Conservation (phyloP, 2,797 vertebrate genomes). For the Phaenicophaeus curvirostris region DNA sequence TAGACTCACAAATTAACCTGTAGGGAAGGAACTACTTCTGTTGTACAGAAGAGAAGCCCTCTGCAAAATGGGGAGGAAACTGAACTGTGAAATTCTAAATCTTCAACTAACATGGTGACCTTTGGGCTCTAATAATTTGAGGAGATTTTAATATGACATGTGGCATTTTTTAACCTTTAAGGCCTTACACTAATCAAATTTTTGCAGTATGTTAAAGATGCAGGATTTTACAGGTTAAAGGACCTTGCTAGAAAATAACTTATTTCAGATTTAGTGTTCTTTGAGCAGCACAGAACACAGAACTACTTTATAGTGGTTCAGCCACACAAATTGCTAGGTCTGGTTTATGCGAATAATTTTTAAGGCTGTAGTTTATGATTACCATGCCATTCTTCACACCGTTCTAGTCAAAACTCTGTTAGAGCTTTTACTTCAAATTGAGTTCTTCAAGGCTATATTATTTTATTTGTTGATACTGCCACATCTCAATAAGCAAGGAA, state of each 20-base stretch:
- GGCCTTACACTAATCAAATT: constrained; percentile 20
- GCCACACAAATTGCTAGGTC: neutral
- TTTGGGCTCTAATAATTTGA: constrained; percentile 50
- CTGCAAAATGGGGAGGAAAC: constrained; percentile 17
- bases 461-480: neutral
- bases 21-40: constrained; percentile 34
- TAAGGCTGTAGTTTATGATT: neutral
- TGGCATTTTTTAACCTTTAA: constrained; percentile 55
- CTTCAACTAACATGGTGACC: constrained; percentile 23
- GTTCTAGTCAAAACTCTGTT: neutral
- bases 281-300: neutral
- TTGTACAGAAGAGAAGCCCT: constrained; percentile 1
- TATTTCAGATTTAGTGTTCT: neutral
- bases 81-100: neutral
- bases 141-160: constrained; percentile 16
- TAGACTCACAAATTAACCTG: constrained; percentile 43
- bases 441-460: neutral
- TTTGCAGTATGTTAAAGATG: neutral
- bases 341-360: neutral
- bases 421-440: neutral
- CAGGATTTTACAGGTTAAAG: constrained; percentile 34
- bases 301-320: neutral
- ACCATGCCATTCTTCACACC: neutral
- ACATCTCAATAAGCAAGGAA: neutral
- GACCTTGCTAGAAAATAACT: neutral